Percentiles rank a stretch among this genome's conserved stretches.
Conservation (phyloP, 2,888 invertebrate genomes). For the Stomorhina lunata region DNA sequence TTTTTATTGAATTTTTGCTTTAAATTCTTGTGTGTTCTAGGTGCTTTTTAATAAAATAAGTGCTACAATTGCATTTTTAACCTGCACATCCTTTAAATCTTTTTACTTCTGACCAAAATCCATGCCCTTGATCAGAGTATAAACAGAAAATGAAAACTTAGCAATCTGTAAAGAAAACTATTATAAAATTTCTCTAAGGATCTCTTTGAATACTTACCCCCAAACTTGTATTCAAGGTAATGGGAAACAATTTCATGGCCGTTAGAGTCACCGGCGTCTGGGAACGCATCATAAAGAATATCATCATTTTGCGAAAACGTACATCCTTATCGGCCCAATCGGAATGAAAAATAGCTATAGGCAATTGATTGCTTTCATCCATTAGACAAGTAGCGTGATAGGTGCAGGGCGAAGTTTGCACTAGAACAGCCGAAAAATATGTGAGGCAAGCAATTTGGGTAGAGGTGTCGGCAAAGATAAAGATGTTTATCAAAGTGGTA, state of each 20-base stretch:
- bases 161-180: slow-evolving; percentile 40
- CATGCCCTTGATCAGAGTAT: slow-evolving; percentile 52
- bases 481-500: slow-evolving; percentile 66
- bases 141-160: slow-evolving; percentile 58
- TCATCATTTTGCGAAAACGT: slow-evolving; percentile 60
- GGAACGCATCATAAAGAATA: slow-evolving; percentile 65
- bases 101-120: slow-evolving; percentile 29
- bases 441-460: slow-evolving; percentile 61
- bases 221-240: slow-evolving; percentile 65
- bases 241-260: slow-evolving; percentile 66
- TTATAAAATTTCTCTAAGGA: background rate
- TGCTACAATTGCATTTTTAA: too few species aligned
- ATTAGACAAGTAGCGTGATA: slow-evolving; percentile 65
- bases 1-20: too few species aligned
- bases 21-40: too few species aligned
- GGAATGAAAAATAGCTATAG: slow-evolving; percentile 64
- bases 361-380: slow-evolving; percentile 57
- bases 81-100: background rate
- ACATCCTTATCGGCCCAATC: slow-evolving; percentile 61
- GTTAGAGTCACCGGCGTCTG: slow-evolving; percentile 50
- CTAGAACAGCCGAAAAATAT: slow-evolving; percentile 60
- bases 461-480: slow-evolving; percentile 62
- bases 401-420: slow-evolving; percentile 64
- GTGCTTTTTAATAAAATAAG: too few species aligned
- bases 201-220: slow-evolving; percentile 49